Base-by-base conservation (phyloP, 2,113 vertebrate species). In the Odocoileus virginianus region DNA sequence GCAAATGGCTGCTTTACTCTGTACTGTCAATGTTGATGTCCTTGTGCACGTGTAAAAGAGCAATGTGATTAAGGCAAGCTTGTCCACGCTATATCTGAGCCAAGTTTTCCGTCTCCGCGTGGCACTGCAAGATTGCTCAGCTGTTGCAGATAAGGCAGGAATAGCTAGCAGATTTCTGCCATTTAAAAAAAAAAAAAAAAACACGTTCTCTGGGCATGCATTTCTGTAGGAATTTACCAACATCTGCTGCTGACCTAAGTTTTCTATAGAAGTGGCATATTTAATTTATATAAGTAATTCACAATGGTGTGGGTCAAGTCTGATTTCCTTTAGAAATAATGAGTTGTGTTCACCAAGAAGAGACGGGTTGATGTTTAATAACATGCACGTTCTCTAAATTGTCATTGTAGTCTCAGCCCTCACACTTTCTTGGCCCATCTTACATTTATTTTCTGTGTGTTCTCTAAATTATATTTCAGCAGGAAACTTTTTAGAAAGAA, bases 61-160 rank as follows among this genome's bases (percentile, higher is more conserved):
- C 99, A 99, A 98, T 98, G 98, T 98, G 99, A 99, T 99, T 99
- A 99, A 99, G 98, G 98, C 98, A 99, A 98, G 98, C 98, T 99
- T 99, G 99, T 99, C 99, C 98, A 98, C 98, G 99, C 98, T 99
- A 97, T 98, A 96, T 98, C 98, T 97, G 98, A 99, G 99, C 99
- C 99, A 99, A 99, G 98, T 99, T 99, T 99, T 99, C 98, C 99
- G 97, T 99, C 98, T 99, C 98, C 97, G 98, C 97, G 98, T 98
- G 98, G 99, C 99, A 99, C 98, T 98, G 98, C 98, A 99, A 99
- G 98, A 99, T 99, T 99, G 98, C 98, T 99, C 99, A 99, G 99
- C 98, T 99, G 99, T 99, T 99, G 98, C 98, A 99, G 98, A 99
- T 98, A 99, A 99, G 98, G 98, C 98, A 99, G 98, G 98, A 99